Base-by-base conservation (phyloP, 2,797 vertebrate genomes). In the Ammospiza maritima region DNA sequence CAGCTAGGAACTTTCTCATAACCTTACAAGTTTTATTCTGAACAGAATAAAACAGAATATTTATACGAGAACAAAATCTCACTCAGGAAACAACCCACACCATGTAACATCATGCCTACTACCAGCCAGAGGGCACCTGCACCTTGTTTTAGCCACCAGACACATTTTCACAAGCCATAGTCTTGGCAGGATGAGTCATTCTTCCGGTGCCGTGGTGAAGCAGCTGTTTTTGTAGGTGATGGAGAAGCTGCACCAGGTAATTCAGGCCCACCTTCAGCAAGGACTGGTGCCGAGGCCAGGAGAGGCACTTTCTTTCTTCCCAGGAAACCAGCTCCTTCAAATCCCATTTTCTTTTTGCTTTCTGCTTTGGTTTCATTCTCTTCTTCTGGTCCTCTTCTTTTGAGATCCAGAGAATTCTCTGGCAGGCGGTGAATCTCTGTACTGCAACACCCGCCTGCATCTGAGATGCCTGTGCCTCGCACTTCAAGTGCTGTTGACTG, bases 121-220 rank as follows among this genome's bases (percentile, higher is more conserved):
- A 62, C 70, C 77, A 93, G 80, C 62, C 91, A 94, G 62, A 90
- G 83, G 53, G 83, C 83, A 90, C 40, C 51, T 56, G 47, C 70
- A 56, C 83, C 56, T 88, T 65, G 16, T 50, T 69, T 88, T 84
- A 79, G 66, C 48, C 72, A 78, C 38, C 67, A 56, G 74, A 74
- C 47, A n/a, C 13, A 30, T 70, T 97, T 95, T 97, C 93, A 98
- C 75, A 98, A 94, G 87, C 98, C 96, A 4, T 98, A 98, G 92
- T 99, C 98, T 88, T 99, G 98, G 88, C 98, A 98, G 25, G 98
- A 97, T 14, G 97, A 95, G 44, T 99, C 58, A 42, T 95, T 97
- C 94, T 99, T 99, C 95, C 98, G 98, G 94, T 99, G 99, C 21
- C 99, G 98, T 4, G 99, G 99, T 7, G 99, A 99, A 11, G 99